These are phyloP conservation scores for Pseudomugil tenellus DNA, from an alignment of 2,797 vertebrate species.

Conservation along the genomic window DNA sequence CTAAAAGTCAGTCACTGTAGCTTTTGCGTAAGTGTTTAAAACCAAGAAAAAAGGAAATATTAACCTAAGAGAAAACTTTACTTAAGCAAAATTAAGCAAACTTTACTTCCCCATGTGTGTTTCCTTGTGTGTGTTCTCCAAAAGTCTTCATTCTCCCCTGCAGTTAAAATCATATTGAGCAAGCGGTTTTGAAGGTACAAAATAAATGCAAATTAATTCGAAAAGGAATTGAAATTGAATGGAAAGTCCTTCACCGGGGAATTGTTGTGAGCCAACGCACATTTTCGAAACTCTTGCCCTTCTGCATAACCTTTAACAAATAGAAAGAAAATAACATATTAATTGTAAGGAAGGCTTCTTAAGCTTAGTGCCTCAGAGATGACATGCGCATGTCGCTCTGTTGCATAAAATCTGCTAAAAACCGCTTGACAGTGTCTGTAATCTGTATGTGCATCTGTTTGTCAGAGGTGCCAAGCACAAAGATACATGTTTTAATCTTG, in stretches of 20 bases:
- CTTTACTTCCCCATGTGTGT: slow-evolving; percentile 2
- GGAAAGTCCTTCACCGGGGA: not conserved
- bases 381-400: slow-evolving; percentile 21
- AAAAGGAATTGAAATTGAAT: slow-evolving; percentile 7
- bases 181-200: slow-evolving; percentile 17
- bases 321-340: not conserved
- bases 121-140: not conserved
- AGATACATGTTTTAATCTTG: slow-evolving; percentile 21
- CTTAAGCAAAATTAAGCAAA: not conserved
- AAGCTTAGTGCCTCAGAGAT: slow-evolving; percentile 19
- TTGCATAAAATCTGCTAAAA: slow-evolving; percentile 36
- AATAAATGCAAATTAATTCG: slow-evolving; percentile 23
- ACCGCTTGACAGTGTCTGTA: not conserved
- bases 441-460: not conserved
- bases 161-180: slow-evolving; percentile 6
- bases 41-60: too few species aligned
- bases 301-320: not conserved
- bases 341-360: not conserved
- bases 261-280: not conserved
- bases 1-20: not conserved
- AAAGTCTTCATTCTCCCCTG: slow-evolving; percentile 9
- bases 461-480: not conserved
- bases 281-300: not conserved
- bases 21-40: not conserved
- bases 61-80: too few species aligned